Evolutionary conservation across 2,113 vertebrate genomes (phyloP).

Genomic region (Corythoichthys haematopterus): DNA sequence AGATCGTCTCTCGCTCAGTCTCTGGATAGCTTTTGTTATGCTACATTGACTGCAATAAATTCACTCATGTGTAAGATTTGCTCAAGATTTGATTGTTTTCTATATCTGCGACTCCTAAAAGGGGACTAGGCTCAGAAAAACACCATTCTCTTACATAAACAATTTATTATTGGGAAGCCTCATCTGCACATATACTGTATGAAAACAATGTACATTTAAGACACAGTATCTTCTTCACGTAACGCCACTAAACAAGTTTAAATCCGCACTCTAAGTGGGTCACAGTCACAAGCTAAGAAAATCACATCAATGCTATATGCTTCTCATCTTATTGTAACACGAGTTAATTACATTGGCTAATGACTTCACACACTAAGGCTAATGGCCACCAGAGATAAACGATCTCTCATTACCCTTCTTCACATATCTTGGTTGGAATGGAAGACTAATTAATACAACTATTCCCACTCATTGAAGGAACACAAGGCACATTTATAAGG

Average conservation of each 20-base stretch:
- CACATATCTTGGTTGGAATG: slow-evolving; percentile 32
- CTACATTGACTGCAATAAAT: slow-evolving; percentile 17
- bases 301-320: slow-evolving; percentile 18
- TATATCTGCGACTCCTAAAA: slow-evolving; percentile 9
- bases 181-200: not conserved
- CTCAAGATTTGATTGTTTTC: slow-evolving; percentile 8
- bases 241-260: slow-evolving; percentile 4
- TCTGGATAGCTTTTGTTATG: slow-evolving; percentile 1
- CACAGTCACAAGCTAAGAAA: slow-evolving; percentile 26
- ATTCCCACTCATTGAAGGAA: slow-evolving; percentile 18
- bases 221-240: not conserved
- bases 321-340: slow-evolving; percentile 48
- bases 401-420: slow-evolving; percentile 58
- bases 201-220: slow-evolving; percentile 1
- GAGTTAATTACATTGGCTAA: slow-evolving; percentile 63
- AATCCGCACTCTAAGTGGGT: slow-evolving; percentile 34
- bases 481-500: slow-evolving; percentile 8
- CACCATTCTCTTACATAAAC: not conserved
- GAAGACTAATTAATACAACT: slow-evolving; percentile 38
- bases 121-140: not conserved
- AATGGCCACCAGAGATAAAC: slow-evolving; percentile 58
- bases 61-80: not conserved
- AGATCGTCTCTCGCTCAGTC: not conserved
- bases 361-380: slow-evolving; percentile 54
- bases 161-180: not conserved